Evolutionary conservation across 2,113 vertebrate species (phyloP), one percentile per base, ranked within the genome.

Genomic region (Cromileptes altivelis): DNA sequence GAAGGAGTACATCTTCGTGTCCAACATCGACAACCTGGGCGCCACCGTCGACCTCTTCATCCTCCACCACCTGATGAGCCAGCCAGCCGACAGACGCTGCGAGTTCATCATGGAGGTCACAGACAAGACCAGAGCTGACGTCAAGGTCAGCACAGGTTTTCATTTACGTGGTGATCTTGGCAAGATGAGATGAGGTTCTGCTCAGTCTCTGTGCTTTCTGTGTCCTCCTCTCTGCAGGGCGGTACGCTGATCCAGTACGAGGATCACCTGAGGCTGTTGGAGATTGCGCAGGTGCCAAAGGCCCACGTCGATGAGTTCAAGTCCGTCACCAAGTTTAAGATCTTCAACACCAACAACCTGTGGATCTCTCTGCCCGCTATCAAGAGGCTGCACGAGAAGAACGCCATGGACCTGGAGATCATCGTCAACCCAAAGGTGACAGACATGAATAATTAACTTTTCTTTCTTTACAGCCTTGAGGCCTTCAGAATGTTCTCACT

Each of bases 51-150:
- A 99, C 94, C 96, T 99, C 85, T 96, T 97, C 91, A 98, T 99
- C 92, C 97, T 99, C 70, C 96, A 97, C 83, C 98, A 99, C 79
- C 96, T 99, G 71, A 96, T 98, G 96, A 97, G 96, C 89, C 96
- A 97, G 76, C 98, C 98, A 30, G 96, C 96, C 14, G 97, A 96
- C 65, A 96, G 93, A 64, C 96, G 96, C 88, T 99, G 97, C 75
- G 98, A 99, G 92, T 99, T 99, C 81, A 96, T 99, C 91, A 99
- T 99, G 98, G 98, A 99, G 93, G 98, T 99, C 92, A 99, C 98
- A 1, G 97, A 99, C 92, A 99, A 99, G 93, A 99, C 98, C 23
- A 89, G 98, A 53, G 98, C 98, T 0, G 98, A 99, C 56, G 97
- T 99, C 77, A 99, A 99, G 97, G 98, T 99, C 90, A 94, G 75